Base-by-base conservation (phyloP, 2,888 invertebrate genomes). In the Tetranychus piercei region DNA sequence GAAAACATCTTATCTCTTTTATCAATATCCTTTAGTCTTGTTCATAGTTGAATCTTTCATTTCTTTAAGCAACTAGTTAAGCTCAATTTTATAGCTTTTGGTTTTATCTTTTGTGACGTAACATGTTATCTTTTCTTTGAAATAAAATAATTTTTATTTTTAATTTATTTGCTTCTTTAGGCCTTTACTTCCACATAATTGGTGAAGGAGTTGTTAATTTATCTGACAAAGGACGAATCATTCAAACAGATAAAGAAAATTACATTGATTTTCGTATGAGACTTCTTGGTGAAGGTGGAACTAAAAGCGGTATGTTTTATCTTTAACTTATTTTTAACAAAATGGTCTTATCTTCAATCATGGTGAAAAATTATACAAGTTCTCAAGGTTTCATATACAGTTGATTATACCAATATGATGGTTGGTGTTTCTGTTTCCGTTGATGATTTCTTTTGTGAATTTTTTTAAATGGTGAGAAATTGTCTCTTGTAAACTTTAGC, bases 261-360 rank as follows among this genome's bases (percentile, higher is more conserved):
- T 94, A 94, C 82, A 94, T 94, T 80, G 94, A 94, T 84, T 94
- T 94, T 82, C 87, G 94, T 78, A 94, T 94, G 92, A 86, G 92
- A 79, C 85, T 94, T 44, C 86, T 94, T 20, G 94, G 94, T 71
- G 94, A 94, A 44, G 76, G 75, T 44, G 66, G 44, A 22, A 74
- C 76, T 6, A 73, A 70, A 75, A 73, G 75, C 44, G 75, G 76
- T 75, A 23, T 22, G 70, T 74, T 22, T n/a, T 4, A 64, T 75
- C n/a, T 20, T 66, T 15, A 66, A 20, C 20, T 4, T 0, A 44
- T 6, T 34, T 34, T 34, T 34, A 34, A 23, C 18, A 8, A 70
- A 18, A 23, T 15, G 43, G 7, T 74, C 71, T 9, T 44, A 20
- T 73, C 45, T 65, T 6, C 34, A 23, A 70, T 22, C 66, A 72